A percentile compares a stretch with the other conserved stretches of the same genome.
Evolutionary conservation across 2,888 invertebrate genomes (phyloP).

Genomic region (Epinotia demarniana): DNA sequence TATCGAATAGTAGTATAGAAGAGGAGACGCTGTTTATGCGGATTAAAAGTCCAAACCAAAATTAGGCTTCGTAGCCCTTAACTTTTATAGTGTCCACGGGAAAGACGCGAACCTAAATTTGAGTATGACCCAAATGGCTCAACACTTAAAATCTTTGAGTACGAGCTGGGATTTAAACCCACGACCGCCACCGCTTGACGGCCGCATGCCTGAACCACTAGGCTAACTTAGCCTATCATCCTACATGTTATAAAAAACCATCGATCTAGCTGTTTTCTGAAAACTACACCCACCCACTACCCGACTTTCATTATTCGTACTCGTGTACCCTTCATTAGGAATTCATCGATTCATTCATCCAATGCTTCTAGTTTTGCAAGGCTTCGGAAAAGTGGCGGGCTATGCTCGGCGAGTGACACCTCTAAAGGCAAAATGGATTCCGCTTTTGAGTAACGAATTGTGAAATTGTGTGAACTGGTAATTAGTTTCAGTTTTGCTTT

Average conservation of each 20-base stretch:
- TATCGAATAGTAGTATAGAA: no score
- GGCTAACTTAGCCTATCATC: neutral
- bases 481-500: neutral
- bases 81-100: no score
- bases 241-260: neutral
- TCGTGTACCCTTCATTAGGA: slow-evolving; percentile 19
- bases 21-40: no score
- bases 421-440: slow-evolving; percentile 39
- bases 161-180: no score
- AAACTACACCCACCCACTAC: neutral
- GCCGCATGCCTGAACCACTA: no score
- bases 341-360: slow-evolving; percentile 42
- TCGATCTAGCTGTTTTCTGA: neutral
- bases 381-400: slow-evolving; percentile 20
- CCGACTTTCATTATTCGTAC: slow-evolving; percentile 12
- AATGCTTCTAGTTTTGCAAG: slow-evolving; percentile 37
- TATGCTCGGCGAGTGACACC: slow-evolving; percentile 30
- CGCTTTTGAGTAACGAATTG: slow-evolving; percentile 35
- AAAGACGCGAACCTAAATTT: no score
- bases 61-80: no score
- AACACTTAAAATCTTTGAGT: no score
- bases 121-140: no score
- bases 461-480: slow-evolving; percentile 12
- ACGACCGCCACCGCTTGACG: no score
- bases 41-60: no score